Evolutionary conservation across 2,888 invertebrate genomes (phyloP), one percentile per base, ranked within the genome.

Genomic region (Euzophera pinguis): DNA sequence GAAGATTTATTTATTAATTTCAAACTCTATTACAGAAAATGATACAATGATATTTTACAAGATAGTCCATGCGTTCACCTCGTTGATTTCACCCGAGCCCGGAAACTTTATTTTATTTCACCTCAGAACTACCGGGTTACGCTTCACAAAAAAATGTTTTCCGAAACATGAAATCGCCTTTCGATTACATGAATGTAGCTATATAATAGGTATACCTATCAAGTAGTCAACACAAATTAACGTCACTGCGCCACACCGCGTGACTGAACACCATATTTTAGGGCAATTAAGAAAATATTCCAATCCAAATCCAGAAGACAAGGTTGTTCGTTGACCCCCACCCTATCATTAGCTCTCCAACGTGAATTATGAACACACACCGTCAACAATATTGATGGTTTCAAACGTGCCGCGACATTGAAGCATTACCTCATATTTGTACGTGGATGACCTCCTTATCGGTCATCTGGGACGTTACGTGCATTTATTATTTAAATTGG

Each of bases 391-490:
- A 72, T 67, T 66, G 70, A 71, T 63, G 67, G 58, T 62, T 63
- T 53, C 47, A 53, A 64, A 65, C 51, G 57, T 42, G 53, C 61
- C 8, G 59, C 62, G 75, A 76, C 80, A 78, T 77, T 80, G 77
- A 75, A 65, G 73, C 77, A 77, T 84, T 81, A 81, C 78, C 75
- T 82, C 78, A 80, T 79, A 80, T 78, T 77, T 66, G 74, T 78
- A 70, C 72, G 74, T 74, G 64, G 68, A 65, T 68, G 79, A 79
- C 78, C 82, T 68, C 69, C 75, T 84, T 86, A 88, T 88, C 88
- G 84, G 88, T 85, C 88, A 88, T 87, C 87, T 72, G 65, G 71
- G 60, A 78, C 77, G 72, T 65, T 74, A 78, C 80, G 69, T 82
- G 88, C 76, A 76, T 75, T 72, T 72, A 81, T 78, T 84, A 83